These are phyloP conservation scores for Oscheius myriophilus DNA, from an alignment of 2,888 invertebrate genomes.

Conservation along the genomic window DNA sequence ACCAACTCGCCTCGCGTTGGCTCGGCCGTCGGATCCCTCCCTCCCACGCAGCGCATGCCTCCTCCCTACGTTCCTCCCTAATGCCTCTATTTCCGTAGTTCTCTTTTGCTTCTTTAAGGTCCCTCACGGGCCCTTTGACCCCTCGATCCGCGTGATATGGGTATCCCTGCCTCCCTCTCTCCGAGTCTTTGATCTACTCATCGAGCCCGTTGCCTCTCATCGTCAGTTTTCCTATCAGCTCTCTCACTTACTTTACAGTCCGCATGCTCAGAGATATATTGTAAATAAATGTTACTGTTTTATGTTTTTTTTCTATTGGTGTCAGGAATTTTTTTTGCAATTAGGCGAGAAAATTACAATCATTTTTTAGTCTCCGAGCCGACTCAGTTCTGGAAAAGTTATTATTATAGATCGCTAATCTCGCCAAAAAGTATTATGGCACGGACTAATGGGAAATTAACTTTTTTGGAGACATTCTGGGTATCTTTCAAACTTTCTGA, in stretches of 20 bases:
- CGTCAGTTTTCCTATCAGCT: constrained; percentile 1
- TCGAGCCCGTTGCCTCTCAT: not conserved
- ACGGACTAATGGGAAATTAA: too few species aligned
- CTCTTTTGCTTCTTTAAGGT: not conserved
- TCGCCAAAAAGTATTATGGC: too few species aligned
- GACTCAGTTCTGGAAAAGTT: too few species aligned
- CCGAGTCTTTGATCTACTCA: not conserved
- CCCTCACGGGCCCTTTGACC: not conserved
- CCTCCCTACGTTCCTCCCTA: constrained; percentile 97
- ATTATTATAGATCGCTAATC: too few species aligned
- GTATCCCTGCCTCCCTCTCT: constrained; percentile 5
- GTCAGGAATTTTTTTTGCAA: too few species aligned
- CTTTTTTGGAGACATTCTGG: too few species aligned
- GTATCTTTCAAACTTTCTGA: too few species aligned
- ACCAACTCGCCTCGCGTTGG: constrained; percentile 48
- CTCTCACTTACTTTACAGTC: not conserved
- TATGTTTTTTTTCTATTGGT: too few species aligned
- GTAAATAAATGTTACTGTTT: too few species aligned
- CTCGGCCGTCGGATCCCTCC: constrained; percentile 69
- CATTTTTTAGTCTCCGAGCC: too few species aligned
- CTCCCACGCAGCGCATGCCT: constrained; percentile 87
- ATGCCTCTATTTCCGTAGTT: constrained; percentile 69
- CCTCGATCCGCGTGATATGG: not conserved
- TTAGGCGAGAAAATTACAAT: too few species aligned
- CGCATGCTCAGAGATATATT: too few species aligned